A percentile compares a stretch with the other conserved stretches of the same genome.
Conservation (phyloP, 2,888 invertebrate genomes). For the Harpagoxenus sublaevis region DNA sequence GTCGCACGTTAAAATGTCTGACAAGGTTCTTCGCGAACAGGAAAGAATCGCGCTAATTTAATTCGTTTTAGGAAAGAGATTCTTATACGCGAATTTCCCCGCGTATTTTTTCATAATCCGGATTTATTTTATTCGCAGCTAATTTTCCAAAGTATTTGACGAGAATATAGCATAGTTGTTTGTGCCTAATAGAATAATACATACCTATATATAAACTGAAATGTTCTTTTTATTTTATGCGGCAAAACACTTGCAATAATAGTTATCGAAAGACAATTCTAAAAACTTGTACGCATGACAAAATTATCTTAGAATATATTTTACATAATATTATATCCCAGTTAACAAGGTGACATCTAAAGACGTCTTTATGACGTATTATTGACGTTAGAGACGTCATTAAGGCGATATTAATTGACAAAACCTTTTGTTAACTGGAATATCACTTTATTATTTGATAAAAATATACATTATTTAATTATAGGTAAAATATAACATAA, state of each 20-base stretch:
- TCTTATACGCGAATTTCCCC: not conserved
- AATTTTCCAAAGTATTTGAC: not conserved
- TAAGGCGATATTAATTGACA: too few species aligned
- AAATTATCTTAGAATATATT: not conserved
- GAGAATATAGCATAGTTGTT: not conserved
- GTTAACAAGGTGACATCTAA: too few species aligned
- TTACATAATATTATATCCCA: not conserved
- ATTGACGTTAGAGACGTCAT: too few species aligned
- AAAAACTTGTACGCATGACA: not conserved
- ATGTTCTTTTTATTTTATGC: not conserved
- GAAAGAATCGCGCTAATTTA: slow-evolving; percentile 22
- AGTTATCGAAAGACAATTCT: not conserved
- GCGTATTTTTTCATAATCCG: not conserved
- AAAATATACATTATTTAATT: not conserved
- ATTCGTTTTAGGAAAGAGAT: slow-evolving; percentile 8
- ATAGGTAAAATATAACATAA: not conserved
- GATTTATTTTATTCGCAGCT: not conserved
- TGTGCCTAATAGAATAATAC: not conserved
- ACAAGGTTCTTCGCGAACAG: not conserved
- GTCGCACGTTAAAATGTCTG: slow-evolving; percentile 35
- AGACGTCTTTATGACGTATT: too few species aligned
- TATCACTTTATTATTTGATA: not conserved
- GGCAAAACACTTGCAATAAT: not conserved
- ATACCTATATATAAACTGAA: not conserved
- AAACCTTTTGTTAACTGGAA: too few species aligned